Evolutionary conservation across 2,797 vertebrate genomes (phyloP).

Genomic region (Uromys caudimaculatus): DNA sequence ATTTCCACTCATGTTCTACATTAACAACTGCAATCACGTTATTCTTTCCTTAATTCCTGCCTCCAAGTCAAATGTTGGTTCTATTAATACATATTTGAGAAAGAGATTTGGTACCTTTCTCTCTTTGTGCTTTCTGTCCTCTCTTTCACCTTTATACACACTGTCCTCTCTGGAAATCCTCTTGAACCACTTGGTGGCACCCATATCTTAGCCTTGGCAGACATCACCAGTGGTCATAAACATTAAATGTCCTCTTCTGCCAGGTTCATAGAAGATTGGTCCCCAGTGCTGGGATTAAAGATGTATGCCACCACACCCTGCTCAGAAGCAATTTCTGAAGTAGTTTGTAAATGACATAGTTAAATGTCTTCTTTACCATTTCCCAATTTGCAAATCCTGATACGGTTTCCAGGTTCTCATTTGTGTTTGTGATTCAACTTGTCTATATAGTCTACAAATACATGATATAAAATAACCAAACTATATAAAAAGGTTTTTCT

Average conservation of each 20-base stretch:
- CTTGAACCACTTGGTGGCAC: rapidly evolving
- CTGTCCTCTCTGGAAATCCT: not conserved
- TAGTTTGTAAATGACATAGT: not conserved
- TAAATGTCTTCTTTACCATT: not conserved
- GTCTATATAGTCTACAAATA: not conserved
- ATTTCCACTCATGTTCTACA: not conserved
- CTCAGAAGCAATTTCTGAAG: not conserved
- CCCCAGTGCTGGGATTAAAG: not conserved
- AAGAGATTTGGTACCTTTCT: not conserved
- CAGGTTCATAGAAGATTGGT: not conserved
- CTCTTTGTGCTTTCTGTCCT: not conserved
- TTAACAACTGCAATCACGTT: not conserved
- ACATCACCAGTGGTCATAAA: not conserved
- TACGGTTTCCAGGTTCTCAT: conserved; percentile 24
- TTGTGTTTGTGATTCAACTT: not conserved
- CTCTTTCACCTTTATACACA: not conserved
- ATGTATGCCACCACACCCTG: not conserved
- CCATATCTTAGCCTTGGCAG: not conserved
- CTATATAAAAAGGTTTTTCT: not conserved
- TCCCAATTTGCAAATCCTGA: not conserved
- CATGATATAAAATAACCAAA: not conserved
- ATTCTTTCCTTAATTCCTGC: not conserved
- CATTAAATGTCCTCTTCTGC: not conserved
- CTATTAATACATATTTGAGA: not conserved
- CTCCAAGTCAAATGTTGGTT: not conserved